phyloP scores from a whole-genome alignment of 2,888 invertebrate species.

The Cheilosia urbana region DNA sequence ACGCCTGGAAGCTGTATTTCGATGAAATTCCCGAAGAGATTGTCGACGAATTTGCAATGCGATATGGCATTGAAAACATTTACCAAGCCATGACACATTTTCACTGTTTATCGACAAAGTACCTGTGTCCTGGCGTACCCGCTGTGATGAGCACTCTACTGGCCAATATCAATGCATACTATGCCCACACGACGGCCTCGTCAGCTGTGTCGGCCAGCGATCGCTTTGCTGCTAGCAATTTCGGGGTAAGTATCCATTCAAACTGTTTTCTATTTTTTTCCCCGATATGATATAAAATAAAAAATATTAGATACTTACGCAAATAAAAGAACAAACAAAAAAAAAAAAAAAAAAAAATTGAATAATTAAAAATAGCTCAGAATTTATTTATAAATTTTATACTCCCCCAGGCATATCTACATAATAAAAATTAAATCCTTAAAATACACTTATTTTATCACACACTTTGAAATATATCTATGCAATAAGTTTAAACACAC shows the following conservation, averaged over 20 bases:
- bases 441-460: background rate
- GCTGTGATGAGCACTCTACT: constrained; percentile 99
- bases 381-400: background rate
- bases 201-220: constrained; percentile 99
- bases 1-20: constrained; percentile 99
- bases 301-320: background rate
- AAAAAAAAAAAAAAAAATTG: background rate
- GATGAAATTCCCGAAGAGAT: constrained; percentile 99
- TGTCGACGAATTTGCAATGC: constrained; percentile 99
- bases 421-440: background rate
- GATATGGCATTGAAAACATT: constrained; percentile 99
- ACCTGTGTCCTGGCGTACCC: constrained; percentile 99
- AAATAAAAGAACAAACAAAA: constrained; percentile 9
- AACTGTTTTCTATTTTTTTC: background rate
- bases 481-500: background rate
- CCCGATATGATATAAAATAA: background rate
- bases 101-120: constrained; percentile 99
- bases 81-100: constrained; percentile 95
- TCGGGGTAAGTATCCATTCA: constrained; percentile 90
- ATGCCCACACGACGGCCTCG: constrained; percentile 98
- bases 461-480: background rate
- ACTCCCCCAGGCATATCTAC: background rate
- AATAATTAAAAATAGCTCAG: background rate
- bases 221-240: constrained; percentile 99
- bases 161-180: constrained; percentile 99